Base-by-base conservation (phyloP, 2,888 invertebrate genomes). In the Leptothorax acervorum region DNA sequence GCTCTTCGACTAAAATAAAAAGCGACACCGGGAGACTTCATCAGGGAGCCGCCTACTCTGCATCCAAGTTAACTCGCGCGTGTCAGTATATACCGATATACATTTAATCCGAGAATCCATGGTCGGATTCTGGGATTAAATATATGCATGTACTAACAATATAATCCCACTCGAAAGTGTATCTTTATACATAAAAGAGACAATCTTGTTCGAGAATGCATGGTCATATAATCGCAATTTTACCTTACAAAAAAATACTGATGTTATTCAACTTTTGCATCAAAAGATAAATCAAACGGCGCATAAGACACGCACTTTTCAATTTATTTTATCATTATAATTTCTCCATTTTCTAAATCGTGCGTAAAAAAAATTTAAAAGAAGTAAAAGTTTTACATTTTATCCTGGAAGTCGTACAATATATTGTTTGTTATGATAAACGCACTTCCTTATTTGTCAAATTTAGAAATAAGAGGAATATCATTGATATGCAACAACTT, bases 41-140 rank as follows among this genome's bases (percentile, higher is more conserved):
- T 68, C 31, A 48, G 9, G 28, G 23, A 9, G 11, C 45, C 45
- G 11, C 18, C n/a, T 18, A 15, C 9, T 4, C 18, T 57, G 12
- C 57, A n/a, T 28, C 18, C 28, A 15, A 65, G 51, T 35, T 75
- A 53, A 78, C 45, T 39, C 42, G 18, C 70, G 18, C n/a, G 35
- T 55, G 18, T 39, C 28, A 53, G 12, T 18, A 48, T 18, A 48
- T 28, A 62, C 48, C 60, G 23, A 23, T 68, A 76, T 75, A 51
- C 28, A 28, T 71, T 60, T 79, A 60, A 71, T 79, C 73, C 35
- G 23, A 23, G 15, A 60, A 48, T 73, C 39, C 73, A 15, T 55
- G 9, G n/a, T 42, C 6, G 28, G 42, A 57, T 42, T 60, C 42
- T 28, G 18, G 53, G 42, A 78, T 78, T 78, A 78, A 55, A 55